phyloP scores from a whole-genome alignment of 2,888 invertebrate genomes.

The Heteromurus nitidus region DNA sequence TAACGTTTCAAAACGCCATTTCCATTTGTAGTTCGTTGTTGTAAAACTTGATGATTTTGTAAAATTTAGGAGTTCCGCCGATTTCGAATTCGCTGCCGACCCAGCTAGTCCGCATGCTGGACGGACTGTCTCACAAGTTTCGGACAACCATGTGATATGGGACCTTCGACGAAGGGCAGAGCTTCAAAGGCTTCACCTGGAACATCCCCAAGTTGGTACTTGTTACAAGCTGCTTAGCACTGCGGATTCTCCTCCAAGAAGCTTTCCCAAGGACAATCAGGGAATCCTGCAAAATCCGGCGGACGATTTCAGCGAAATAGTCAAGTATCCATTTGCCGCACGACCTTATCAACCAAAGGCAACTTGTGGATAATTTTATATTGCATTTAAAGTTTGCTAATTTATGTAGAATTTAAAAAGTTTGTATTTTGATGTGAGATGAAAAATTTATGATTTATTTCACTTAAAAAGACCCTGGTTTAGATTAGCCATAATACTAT shows the following conservation, averaged over 20 bases:
- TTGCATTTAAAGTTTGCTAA: too few relatives aligned
- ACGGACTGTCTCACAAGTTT: constrained; percentile 15
- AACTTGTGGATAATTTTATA: too few relatives aligned
- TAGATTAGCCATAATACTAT: too few relatives aligned
- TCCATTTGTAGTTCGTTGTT: not conserved
- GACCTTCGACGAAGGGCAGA: constrained; percentile 21
- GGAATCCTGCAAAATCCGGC: not conserved
- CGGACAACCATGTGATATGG: constrained; percentile 47
- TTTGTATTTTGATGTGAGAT: too few relatives aligned
- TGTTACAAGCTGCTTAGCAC: constrained; percentile 2
- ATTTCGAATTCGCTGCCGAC: constrained; percentile 18
- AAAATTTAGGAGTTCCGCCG: not conserved
- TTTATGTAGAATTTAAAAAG: too few relatives aligned
- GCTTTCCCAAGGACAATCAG: too few relatives aligned
- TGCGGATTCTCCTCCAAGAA: too few relatives aligned
- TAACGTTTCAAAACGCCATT: not conserved
- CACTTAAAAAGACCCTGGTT: too few relatives aligned
- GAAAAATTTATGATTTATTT: too few relatives aligned
- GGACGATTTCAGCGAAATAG: not conserved
- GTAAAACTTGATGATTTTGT: too few relatives aligned
- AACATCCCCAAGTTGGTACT: constrained; percentile 42
- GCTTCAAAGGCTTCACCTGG: constrained; percentile 39
- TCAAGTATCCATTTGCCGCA: constrained; percentile 25
- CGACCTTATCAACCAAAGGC: constrained; percentile 32
- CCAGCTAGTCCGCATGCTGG: constrained; percentile 10